Conservation (phyloP, 2,888 invertebrate species). For the Ormyrus thymus region DNA sequence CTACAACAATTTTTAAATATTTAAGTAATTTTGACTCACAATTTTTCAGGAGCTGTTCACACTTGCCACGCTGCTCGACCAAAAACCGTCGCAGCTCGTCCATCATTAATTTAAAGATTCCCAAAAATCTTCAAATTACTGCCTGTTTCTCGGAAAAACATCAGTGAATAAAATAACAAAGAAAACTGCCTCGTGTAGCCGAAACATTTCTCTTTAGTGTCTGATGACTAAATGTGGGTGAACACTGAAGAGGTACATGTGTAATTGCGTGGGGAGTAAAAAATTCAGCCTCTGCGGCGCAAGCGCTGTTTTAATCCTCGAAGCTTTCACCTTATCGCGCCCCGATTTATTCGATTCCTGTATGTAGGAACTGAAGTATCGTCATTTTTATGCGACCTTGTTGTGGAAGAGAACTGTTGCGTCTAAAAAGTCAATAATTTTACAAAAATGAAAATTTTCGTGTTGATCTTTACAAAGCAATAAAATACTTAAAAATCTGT, state of each 20-base stretch:
- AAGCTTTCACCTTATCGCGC: conserved; percentile 21
- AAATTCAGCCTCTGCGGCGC: no score
- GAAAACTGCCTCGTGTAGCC: not conserved
- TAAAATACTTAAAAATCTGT: no score
- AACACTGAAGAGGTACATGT: not conserved
- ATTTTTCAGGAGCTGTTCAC: conserved; percentile 7
- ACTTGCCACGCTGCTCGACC: not conserved
- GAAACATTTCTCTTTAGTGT: conserved; percentile 9
- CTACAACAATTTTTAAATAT: no score
- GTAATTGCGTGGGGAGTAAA: no score
- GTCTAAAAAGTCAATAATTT: no score
- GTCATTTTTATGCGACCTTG: no score
- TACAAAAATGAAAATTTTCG: no score
- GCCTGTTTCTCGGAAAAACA: no score
- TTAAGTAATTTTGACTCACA: conserved; percentile 8
- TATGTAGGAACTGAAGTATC: no score
- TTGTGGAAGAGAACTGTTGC: not conserved
- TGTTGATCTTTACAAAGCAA: no score
- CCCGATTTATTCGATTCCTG: not conserved
- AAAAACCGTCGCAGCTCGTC: not conserved
- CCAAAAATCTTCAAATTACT: no score
- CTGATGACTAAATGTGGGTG: not conserved
- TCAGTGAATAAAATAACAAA: no score
- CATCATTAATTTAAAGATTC: conserved; percentile 1
- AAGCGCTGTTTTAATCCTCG: conserved; percentile 2